These are phyloP conservation scores for Paracanthobrama guichenoti DNA, from an alignment of 2,113 vertebrate genomes.

Conservation along the genomic window DNA sequence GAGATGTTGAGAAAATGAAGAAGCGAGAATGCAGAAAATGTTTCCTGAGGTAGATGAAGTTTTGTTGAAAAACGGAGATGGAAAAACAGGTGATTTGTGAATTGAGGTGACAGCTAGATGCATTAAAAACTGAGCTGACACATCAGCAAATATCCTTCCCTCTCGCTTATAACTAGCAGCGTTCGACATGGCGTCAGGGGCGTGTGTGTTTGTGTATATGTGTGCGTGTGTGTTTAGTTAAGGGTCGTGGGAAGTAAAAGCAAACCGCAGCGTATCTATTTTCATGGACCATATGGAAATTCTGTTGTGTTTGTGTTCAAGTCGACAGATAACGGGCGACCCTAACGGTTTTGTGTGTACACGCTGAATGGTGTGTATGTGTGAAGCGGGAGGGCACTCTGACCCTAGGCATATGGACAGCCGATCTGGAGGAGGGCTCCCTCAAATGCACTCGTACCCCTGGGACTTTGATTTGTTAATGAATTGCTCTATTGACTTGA, in stretches of 20 bases:
- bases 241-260: slow-evolving; percentile 88
- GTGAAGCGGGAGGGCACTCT: slow-evolving; percentile 87
- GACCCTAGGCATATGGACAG: slow-evolving; percentile 97
- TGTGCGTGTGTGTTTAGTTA: slow-evolving; percentile 36
- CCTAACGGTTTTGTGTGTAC: slow-evolving; percentile 91
- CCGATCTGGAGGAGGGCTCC: slow-evolving; percentile 88
- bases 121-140: slow-evolving; percentile 1
- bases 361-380: slow-evolving; percentile 89
- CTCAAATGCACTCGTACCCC: slow-evolving; percentile 83
- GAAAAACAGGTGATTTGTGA: slow-evolving; percentile 56
- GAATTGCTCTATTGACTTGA: slow-evolving; percentile 99
- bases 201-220: slow-evolving; percentile 41
- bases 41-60: slow-evolving; percentile 69
- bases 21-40: slow-evolving; percentile 69
- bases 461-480: slow-evolving; percentile 99
- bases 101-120: slow-evolving; percentile 41
- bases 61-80: slow-evolving; percentile 68
- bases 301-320: slow-evolving; percentile 89
- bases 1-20: slow-evolving; percentile 55
- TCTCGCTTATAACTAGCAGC: slow-evolving; percentile 17
- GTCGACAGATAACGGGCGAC: slow-evolving; percentile 91
- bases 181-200: slow-evolving; percentile 10
- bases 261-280: slow-evolving; percentile 83
- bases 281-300: slow-evolving; percentile 99
- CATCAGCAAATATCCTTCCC: slow-evolving; percentile 37